Base-by-base conservation (phyloP, 2,797 vertebrate genomes). In the Melanotaenia maccullochi region DNA sequence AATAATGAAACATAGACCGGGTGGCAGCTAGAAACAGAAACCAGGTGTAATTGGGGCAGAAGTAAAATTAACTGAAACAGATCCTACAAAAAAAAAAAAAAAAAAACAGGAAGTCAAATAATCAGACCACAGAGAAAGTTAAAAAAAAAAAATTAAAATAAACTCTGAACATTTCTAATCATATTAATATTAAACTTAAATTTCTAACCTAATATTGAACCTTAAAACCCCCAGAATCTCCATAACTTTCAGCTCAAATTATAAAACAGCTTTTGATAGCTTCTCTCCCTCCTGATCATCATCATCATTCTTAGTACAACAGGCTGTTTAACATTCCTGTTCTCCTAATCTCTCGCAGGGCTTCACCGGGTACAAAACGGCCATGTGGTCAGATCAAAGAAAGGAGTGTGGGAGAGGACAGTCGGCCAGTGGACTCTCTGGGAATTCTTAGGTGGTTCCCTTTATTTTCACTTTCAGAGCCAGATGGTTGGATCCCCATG, bases 381-480 rank as follows among this genome's bases (percentile, higher is more conserved):
- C 81, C 85, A 85, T 84, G 88, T 83, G 88, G 83, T 87, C 84
- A 64, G 89, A 90, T 87, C 87, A 86, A 82, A 71, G 67, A 62
- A 71, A 62, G 20, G 40, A 75, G 18, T 78, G 83, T 87, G 86
- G 77, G 82, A 82, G 75, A 85, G 70, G 66, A 76, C 65, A 24
- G 30, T 62, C 44, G 55, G 30, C 60, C 2, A 4, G 40, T 42
- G 40, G 40, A 42, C 40, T 42, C 40, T 12, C 3, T 14, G 38
- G 57, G 69, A 70, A 73, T 57, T 79, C 62, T 47, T 2, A 9
- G 25, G 65, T 44, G 62, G 65, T 61, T 64, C 40, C 49, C 42
- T 8, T 25, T 33, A 30, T 60, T 71, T 68, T 62, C 36, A n/a
- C 11, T 71, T 22, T 52, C 18, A 51, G 38, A 65, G 51, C 12